Evolutionary conservation across 1,140 invertebrate species (phyloP).

Genomic region (Caenorhabditis latens): DNA sequence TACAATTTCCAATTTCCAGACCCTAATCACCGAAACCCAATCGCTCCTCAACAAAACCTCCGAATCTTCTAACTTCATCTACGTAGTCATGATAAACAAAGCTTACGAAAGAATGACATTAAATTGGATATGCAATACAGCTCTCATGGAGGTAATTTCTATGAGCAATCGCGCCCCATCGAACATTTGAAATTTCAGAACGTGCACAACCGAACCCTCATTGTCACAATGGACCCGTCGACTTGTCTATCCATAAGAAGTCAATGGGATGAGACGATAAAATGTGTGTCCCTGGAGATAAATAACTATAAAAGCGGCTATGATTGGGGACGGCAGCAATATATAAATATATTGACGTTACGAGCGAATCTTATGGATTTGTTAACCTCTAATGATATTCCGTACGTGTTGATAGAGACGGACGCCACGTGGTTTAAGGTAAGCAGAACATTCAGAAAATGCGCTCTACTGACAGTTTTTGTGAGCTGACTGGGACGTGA

Average conservation of each 20-base stretch:
- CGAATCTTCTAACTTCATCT: conserved; percentile 62
- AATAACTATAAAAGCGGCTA: conserved; percentile 65
- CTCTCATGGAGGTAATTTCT: conserved; percentile 58
- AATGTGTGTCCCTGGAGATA: conserved; percentile 60
- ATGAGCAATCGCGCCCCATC: neutral
- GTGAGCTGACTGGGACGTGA: too few species aligned
- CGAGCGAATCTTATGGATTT: conserved; percentile 65
- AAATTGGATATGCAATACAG: conserved; percentile 74
- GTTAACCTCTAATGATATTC: conserved; percentile 54
- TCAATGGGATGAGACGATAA: conserved; percentile 37
- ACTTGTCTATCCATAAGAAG: conserved; percentile 62
- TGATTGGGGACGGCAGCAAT: conserved; percentile 70
- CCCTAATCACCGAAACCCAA: neutral
- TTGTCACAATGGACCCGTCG: conserved; percentile 65
- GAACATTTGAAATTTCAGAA: neutral
- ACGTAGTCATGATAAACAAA: conserved; percentile 70
- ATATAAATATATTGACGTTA: conserved; percentile 70
- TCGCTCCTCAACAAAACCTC: neutral
- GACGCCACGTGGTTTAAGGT: conserved; percentile 72
- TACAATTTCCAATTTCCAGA: too few species aligned
- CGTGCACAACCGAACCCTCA: conserved; percentile 66
- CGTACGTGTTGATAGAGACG: conserved; percentile 71
- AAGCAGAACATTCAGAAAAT: neutral
- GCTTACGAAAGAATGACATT: conserved; percentile 72
- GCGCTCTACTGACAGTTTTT: too few species aligned